These are phyloP conservation scores for Allacma fusca DNA, from an alignment of 2,888 invertebrate genomes.

Conservation along the genomic window DNA sequence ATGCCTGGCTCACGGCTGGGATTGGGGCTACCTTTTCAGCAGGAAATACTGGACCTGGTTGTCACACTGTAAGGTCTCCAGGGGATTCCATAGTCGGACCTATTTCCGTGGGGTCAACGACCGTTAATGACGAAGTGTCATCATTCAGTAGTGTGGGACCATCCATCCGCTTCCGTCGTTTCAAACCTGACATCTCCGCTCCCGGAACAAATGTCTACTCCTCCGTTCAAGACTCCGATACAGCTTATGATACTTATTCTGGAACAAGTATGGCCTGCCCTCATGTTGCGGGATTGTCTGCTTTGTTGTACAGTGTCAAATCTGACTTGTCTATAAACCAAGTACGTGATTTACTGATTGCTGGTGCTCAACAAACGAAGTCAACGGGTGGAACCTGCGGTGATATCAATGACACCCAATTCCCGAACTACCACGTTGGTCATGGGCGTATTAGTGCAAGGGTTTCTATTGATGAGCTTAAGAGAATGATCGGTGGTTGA, in stretches of 20 bases:
- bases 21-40: constrained; percentile 19
- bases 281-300: constrained; percentile 46
- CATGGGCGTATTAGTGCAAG: constrained; percentile 48
- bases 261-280: constrained; percentile 54
- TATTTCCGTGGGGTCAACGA: constrained; percentile 22
- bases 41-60: constrained; percentile 22
- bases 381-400: constrained; percentile 40
- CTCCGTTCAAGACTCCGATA: constrained; percentile 42
- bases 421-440: constrained; percentile 48
- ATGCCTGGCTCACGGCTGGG: background rate
- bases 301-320: constrained; percentile 34
- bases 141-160: constrained; percentile 46
- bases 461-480: background rate
- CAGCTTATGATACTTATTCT: constrained; percentile 38
- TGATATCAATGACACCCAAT: constrained; percentile 27
- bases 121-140: background rate
- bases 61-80: constrained; percentile 30
- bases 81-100: constrained; percentile 16
- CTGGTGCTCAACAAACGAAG: background rate
- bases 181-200: constrained; percentile 52
- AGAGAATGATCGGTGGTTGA: no score
- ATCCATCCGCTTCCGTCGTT: constrained; percentile 64
- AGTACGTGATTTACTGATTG: constrained; percentile 27
- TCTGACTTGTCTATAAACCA: constrained; percentile 29
- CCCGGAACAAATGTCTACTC: constrained; percentile 48